Conservation (phyloP, 2,113 vertebrate genomes). For the Lagopus leucura region DNA sequence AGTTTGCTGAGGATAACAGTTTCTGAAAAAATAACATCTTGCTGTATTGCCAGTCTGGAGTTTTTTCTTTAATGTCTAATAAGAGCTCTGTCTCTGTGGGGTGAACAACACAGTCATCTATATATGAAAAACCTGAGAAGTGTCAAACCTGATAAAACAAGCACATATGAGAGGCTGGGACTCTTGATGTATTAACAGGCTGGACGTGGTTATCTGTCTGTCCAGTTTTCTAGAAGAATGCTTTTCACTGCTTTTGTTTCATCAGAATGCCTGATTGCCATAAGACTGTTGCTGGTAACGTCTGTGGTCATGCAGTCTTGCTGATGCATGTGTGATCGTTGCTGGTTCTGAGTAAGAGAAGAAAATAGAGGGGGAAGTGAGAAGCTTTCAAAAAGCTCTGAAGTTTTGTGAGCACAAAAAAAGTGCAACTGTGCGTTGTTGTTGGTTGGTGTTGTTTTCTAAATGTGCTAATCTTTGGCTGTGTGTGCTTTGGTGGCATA, state of each 20-base stretch:
- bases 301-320: constrained; percentile 29
- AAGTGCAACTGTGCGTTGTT: background rate
- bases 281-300: background rate
- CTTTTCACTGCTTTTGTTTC: background rate
- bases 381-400: background rate
- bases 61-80: background rate
- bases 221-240: background rate
- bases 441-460: background rate
- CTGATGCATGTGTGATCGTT: background rate
- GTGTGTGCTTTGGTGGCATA: background rate
- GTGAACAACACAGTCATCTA: background rate
- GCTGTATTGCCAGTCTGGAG: background rate
- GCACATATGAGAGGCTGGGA: background rate
- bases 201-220: background rate
- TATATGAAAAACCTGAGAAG: background rate
- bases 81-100: background rate
- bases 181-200: background rate
- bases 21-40: background rate
- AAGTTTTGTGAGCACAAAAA: background rate
- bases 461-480: background rate
- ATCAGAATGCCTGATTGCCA: background rate
- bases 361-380: constrained; percentile 29
- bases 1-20: background rate
- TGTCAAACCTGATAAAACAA: background rate
- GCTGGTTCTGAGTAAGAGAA: constrained; percentile 6